phyloP scores from a whole-genome alignment of 1,140 invertebrate species.

The Drosophila obscura region DNA sequence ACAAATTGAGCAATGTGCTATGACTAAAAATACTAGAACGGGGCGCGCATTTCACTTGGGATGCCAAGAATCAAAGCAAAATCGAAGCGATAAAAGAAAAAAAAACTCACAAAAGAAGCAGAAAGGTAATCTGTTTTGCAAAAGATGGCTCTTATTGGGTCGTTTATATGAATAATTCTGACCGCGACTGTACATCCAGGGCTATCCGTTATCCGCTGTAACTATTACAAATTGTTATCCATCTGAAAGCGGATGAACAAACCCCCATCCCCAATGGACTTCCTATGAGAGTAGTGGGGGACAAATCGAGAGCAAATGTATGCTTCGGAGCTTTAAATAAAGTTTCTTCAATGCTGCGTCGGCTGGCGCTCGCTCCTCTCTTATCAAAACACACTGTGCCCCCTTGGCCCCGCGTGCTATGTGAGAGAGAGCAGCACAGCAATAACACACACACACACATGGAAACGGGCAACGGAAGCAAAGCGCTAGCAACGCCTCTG shows the following conservation, averaged over 20 bases:
- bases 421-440: slow-evolving; percentile 16
- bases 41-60: slow-evolving; percentile 16
- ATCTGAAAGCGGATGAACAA: slow-evolving; percentile 1
- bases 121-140: too few species aligned
- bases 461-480: slow-evolving; percentile 4
- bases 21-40: slow-evolving; percentile 63
- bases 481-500: too few species aligned
- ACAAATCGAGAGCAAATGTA: too few species aligned
- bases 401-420: slow-evolving; percentile 25
- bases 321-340: too few species aligned
- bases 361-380: slow-evolving; percentile 29
- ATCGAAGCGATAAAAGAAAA: slow-evolving; percentile 7
- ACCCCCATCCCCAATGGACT: not conserved
- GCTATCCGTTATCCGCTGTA: too few species aligned
- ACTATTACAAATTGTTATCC: too few species aligned
- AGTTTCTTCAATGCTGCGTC: not conserved
- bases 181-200: too few species aligned
- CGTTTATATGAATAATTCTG: too few species aligned
- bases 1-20: slow-evolving; percentile 56
- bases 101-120: too few species aligned
- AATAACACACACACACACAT: slow-evolving; percentile 20
- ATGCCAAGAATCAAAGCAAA: slow-evolving; percentile 49
- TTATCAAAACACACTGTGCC: slow-evolving; percentile 55
- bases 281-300: too few species aligned
- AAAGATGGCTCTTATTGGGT: too few species aligned